phyloP scores from a whole-genome alignment of 2,797 vertebrate genomes.

The Antennarius maculatus region DNA sequence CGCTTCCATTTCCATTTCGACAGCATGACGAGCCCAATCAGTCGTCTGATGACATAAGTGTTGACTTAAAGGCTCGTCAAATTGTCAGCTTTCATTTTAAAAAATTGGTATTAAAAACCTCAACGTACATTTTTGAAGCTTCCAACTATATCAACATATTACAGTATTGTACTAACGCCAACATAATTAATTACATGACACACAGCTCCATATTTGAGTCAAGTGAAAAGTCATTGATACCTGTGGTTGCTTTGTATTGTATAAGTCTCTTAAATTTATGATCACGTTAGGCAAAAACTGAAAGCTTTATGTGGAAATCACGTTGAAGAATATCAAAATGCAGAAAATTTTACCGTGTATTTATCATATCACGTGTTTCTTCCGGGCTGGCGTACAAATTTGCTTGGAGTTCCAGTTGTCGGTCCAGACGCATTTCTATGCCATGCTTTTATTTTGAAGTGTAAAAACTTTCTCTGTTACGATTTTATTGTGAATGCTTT shows the following conservation, averaged over 20 bases:
- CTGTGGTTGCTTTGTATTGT: neutral
- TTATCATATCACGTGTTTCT: neutral
- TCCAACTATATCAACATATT: neutral
- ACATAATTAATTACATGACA: neutral
- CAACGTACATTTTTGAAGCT: neutral
- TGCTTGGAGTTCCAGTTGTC: neutral
- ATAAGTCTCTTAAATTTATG: neutral
- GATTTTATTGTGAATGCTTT: conserved; percentile 58
- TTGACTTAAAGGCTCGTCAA: no score
- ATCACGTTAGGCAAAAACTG: neutral
- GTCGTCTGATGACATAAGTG: no score
- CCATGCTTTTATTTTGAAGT: conserved; percentile 59
- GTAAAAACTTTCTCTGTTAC: fast-evolving
- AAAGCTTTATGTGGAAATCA: neutral
- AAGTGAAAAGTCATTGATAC: neutral
- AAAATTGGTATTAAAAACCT: no score
- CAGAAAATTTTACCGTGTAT: no score
- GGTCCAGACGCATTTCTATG: neutral
- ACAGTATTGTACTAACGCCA: neutral
- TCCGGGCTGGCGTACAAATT: neutral
- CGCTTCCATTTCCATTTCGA: no score
- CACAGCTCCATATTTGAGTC: neutral
- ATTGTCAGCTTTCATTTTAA: no score
- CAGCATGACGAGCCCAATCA: no score
- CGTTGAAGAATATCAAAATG: neutral